Conservation (phyloP, 2,797 vertebrate species). For the Micropoecilia bifurca region DNA sequence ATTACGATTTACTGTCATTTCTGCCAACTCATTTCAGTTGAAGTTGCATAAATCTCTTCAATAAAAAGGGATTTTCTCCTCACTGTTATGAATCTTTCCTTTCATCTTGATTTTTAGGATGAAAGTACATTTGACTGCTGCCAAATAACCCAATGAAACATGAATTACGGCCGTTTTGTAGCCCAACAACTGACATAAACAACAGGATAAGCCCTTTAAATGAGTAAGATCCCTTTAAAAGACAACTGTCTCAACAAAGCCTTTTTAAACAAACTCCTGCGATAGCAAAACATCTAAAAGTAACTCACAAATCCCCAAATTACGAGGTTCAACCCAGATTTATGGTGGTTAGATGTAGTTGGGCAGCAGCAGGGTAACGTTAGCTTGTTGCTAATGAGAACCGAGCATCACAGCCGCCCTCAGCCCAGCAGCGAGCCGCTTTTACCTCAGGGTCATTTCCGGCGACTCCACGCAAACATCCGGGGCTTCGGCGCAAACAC, state of each 20-base stretch:
- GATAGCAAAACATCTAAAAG: not conserved
- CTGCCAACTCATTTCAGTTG: not conserved
- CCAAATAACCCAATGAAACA: not conserved
- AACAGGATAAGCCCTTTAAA: not conserved
- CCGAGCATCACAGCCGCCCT: conserved; percentile 11
- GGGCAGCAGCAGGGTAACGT: not conserved
- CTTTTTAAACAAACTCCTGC: not conserved
- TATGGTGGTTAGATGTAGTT: not conserved
- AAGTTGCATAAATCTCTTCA: not conserved
- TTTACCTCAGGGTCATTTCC: conserved; percentile 74
- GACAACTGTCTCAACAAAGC: not conserved
- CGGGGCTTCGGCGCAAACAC: conserved; percentile 22
- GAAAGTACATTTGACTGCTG: not conserved
- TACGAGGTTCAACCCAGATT: not conserved
- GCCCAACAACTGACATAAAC: not conserved
- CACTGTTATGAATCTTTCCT: not conserved
- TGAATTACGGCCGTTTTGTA: not conserved
- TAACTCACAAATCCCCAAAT: not conserved
- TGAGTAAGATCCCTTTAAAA: not conserved
- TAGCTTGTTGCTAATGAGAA: conserved; percentile 12
- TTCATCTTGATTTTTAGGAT: not conserved
- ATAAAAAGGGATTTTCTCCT: not conserved
- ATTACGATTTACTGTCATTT: not conserved
- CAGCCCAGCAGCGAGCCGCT: conserved; percentile 22
- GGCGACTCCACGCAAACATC: conserved; percentile 13